Evolutionary conservation across 2,113 vertebrate genomes (phyloP), one percentile per base, ranked within the genome.

Genomic region (Chaetops frenatus): DNA sequence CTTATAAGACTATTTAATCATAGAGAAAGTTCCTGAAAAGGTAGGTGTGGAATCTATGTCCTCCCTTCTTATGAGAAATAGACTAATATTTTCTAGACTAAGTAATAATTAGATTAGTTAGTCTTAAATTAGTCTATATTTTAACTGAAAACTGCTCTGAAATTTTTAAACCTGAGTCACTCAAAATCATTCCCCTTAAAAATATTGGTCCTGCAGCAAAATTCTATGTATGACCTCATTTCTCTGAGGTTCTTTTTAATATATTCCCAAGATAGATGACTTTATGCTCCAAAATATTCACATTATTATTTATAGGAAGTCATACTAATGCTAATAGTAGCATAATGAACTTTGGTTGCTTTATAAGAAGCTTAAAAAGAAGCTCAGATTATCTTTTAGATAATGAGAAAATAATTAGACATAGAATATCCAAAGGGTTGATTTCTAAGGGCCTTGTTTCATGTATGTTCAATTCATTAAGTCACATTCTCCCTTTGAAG

Each of bases 1-100:
- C 83, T 92, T 95, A 48, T 45, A 92, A 93, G 54, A 31, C 67
- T 72, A 87, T 96, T 90, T 97, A 96, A 95, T 94, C 76, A 83
- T 80, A 91, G 67, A 50, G 53, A 82, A 91, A 94, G 67, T 40
- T 96, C 92, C 70, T 94, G 86, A 82, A 96, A 97, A 97, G 73
- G 67, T 91, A 91, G 94, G 54, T 85, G 9, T 97, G 60, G 74
- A 95, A 97, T 93, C 67, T 91, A 82, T 83, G 64, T 92, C 78
- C 40, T 95, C 95, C 82, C 76, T 94, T 86, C 83, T 86, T 28
- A 31, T 65, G 94, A 96, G 50, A 88, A 92, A 90, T 64, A 96
- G 29, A n/a, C 25, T 44, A 42, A 12, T 45, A 70, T 70, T 88
- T 92, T 94, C 66, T 90, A 47, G 66, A 82, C 11, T 53, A 58